These are phyloP conservation scores for Notothenia coriiceps DNA, from an alignment of 2,113 vertebrate species.

Conservation along the genomic window DNA sequence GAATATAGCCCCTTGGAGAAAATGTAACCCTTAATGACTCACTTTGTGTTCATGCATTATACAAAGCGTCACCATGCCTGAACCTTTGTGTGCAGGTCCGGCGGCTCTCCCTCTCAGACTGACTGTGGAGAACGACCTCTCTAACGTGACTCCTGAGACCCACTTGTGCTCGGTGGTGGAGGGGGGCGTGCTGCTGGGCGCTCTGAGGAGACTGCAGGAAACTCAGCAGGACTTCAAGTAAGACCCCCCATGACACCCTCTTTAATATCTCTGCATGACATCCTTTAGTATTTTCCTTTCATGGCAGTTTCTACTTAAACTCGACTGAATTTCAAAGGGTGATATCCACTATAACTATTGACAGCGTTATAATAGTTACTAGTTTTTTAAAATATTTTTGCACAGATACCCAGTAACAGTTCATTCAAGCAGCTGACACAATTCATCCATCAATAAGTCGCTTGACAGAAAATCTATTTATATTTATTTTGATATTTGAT, in stretches of 20 bases:
- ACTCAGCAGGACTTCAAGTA: slow-evolving; percentile 71
- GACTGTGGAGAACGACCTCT: slow-evolving; percentile 65
- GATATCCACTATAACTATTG: no score
- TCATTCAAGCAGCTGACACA: no score
- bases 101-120: slow-evolving; percentile 56
- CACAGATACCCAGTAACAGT: no score
- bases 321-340: no score
- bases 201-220: slow-evolving; percentile 72
- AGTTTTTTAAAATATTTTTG: no score
- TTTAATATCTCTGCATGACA: neutral
- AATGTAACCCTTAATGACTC: neutral
- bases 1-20: neutral
- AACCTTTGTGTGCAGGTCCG: slow-evolving; percentile 23
- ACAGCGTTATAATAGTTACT: no score
- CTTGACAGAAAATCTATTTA: no score
- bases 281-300: no score
- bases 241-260: slow-evolving; percentile 10
- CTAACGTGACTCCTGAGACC: slow-evolving; percentile 43
- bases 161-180: slow-evolving; percentile 58
- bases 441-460: no score
- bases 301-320: no score
- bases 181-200: slow-evolving; percentile 74
- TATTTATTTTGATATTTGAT: no score
- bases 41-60: neutral
- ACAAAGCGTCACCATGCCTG: neutral